Evolutionary conservation across 2,113 vertebrate species (phyloP).

Genomic region (Lipophrys pholis): DNA sequence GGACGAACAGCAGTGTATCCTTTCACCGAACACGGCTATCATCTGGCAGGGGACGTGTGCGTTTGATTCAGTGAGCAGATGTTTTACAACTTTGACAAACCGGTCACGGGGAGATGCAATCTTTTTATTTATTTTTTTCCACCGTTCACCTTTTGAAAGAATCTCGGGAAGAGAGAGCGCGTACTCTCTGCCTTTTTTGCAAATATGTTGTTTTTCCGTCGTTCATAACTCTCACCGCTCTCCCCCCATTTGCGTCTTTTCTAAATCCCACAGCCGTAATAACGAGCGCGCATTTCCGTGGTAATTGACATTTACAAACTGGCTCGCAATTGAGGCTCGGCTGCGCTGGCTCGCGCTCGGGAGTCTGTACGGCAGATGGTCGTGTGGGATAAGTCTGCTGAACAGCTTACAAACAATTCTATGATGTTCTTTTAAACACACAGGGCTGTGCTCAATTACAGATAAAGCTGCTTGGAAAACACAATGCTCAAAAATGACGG

Average conservation of each 20-base stretch:
- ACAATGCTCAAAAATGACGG: constrained; percentile 14
- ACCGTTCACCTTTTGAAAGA: not conserved
- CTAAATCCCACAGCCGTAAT: not conserved
- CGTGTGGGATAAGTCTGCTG: constrained; percentile 28
- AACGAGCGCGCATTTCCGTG: constrained; percentile 3
- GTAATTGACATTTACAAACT: constrained; percentile 29
- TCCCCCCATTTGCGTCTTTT: not conserved
- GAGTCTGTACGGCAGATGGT: constrained; percentile 68
- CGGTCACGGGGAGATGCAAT: not conserved
- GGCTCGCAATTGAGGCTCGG: not conserved
- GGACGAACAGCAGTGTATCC: constrained; percentile 95
- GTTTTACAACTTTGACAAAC: constrained; percentile 21
- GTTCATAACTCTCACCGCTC: not conserved
- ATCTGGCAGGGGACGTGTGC: constrained; percentile 6
- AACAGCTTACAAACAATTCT: constrained; percentile 66
- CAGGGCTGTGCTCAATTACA: constrained; percentile 56
- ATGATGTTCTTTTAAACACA: constrained; percentile 42
- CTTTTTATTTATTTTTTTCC: constrained; percentile 4
- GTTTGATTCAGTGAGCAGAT: constrained; percentile 33
- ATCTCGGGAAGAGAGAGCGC: not conserved
- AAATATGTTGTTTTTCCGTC: constrained; percentile 11
- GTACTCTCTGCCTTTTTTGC: not conserved
- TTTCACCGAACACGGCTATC: constrained; percentile 58
- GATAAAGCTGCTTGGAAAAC: constrained; percentile 25
- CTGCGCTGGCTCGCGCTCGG: not conserved